phyloP scores from a whole-genome alignment of 2,888 invertebrate species.

The Lissonota sp. region DNA sequence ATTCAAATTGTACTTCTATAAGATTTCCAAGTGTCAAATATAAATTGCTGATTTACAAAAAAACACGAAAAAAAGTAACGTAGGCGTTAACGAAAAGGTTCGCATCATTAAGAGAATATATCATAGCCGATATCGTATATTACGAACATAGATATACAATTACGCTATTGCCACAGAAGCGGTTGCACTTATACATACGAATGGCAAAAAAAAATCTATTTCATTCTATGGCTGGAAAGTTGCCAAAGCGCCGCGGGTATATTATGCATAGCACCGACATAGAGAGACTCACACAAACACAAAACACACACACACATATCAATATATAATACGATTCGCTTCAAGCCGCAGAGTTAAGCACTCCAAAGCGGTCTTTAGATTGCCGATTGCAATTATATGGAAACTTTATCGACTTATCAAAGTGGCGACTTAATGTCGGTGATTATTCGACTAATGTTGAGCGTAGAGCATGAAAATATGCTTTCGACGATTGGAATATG shows the following conservation, averaged over 20 bases:
- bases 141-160: conserved; percentile 18
- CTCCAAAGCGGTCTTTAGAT: conserved; percentile 32
- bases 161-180: conserved; percentile 10
- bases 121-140: background rate
- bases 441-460: conserved; percentile 13
- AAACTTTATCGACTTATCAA: conserved; percentile 60
- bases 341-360: conserved; percentile 12
- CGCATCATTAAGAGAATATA: conserved; percentile 33
- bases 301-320: background rate
- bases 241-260: conserved; percentile 43
- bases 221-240: conserved; percentile 55
- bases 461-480: background rate
- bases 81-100: conserved; percentile 33
- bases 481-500: conserved; percentile 17
- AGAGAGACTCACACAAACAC: conserved; percentile 12
- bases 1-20: too few species aligned
- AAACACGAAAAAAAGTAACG: conserved; percentile 19
- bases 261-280: conserved; percentile 45
- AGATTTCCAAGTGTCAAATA: too few species aligned
- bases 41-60: too few species aligned
- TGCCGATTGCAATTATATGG: conserved; percentile 58
- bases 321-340: conserved; percentile 17
- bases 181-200: conserved; percentile 23
- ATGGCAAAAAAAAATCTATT: conserved; percentile 46
- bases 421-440: conserved; percentile 43